Percentiles rank a stretch among this genome's conserved stretches.
phyloP scores from a whole-genome alignment of 2,888 invertebrate genomes.

The Chrysodeixis includens region DNA sequence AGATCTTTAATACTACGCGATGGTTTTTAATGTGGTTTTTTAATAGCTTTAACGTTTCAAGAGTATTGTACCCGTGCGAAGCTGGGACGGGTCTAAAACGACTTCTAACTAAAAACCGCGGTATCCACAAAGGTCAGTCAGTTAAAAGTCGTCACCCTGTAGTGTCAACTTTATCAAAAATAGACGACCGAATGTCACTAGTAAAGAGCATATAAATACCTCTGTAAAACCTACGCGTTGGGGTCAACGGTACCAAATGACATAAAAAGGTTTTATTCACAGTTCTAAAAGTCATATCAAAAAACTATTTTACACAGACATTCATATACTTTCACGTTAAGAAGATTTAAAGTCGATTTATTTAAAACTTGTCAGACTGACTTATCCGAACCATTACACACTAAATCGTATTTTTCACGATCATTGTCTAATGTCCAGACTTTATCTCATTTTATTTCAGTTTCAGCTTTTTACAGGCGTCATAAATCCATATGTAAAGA shows the following conservation, averaged over 20 bases:
- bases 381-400: slow-evolving; percentile 1
- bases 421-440: neutral
- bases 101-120: too few relatives aligned
- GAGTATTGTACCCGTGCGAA: too few relatives aligned
- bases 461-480: neutral
- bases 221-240: neutral
- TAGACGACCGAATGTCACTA: too few relatives aligned
- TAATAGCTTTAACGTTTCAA: too few relatives aligned
- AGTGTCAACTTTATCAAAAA: too few relatives aligned
- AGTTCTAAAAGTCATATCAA: neutral
- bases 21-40: too few relatives aligned
- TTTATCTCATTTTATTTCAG: neutral
- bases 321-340: slow-evolving; percentile 1
- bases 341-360: slow-evolving; percentile 4
- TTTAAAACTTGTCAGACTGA: slow-evolving; percentile 1
- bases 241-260: neutral
- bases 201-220: too few relatives aligned
- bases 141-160: too few relatives aligned
- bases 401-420: neutral
- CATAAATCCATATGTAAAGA: neutral
- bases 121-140: too few relatives aligned
- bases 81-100: too few relatives aligned
- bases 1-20: too few relatives aligned
- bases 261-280: neutral
- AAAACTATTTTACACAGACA: neutral